These are phyloP conservation scores for Grapholita molesta DNA, from an alignment of 1,140 invertebrate genomes.

Conservation along the genomic window DNA sequence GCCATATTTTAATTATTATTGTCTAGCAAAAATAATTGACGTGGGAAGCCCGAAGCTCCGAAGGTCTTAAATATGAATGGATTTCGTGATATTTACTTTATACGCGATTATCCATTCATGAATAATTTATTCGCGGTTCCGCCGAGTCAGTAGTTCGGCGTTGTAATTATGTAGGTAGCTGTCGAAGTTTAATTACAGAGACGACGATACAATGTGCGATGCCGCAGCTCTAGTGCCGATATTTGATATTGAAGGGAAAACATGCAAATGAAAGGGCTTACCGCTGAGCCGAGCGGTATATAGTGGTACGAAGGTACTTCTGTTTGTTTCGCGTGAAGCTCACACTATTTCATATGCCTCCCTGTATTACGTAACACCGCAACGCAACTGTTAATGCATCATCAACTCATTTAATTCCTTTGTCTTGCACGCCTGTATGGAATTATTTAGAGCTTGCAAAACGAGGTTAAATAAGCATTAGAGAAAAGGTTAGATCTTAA, in stretches of 20 bases:
- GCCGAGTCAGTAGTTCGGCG: constrained; percentile 33
- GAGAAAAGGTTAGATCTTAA: neutral
- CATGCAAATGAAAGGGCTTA: constrained; percentile 61
- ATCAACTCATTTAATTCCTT: neutral
- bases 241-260: constrained; percentile 58
- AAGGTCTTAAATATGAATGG: constrained; percentile 31
- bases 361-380: neutral
- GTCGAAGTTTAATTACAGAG: constrained; percentile 55
- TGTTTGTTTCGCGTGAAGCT: constrained; percentile 1
- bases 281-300: constrained; percentile 4
- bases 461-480: neutral
- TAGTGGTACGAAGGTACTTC: neutral
- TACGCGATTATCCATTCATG: constrained; percentile 53
- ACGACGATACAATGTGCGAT: constrained; percentile 33
- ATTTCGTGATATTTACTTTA: constrained; percentile 42
- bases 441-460: neutral
- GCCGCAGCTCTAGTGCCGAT: constrained; percentile 32
- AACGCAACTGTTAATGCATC: neutral
- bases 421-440: neutral
- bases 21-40: constrained; percentile 14
- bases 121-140: constrained; percentile 51
- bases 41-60: constrained; percentile 15
- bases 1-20: neutral
- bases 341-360: constrained; percentile 3
- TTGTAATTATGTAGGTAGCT: constrained; percentile 43